Evolutionary conservation across 2,888 invertebrate species (phyloP), one percentile per base, ranked within the genome.

Genomic region (Synergus laeviventris): DNA sequence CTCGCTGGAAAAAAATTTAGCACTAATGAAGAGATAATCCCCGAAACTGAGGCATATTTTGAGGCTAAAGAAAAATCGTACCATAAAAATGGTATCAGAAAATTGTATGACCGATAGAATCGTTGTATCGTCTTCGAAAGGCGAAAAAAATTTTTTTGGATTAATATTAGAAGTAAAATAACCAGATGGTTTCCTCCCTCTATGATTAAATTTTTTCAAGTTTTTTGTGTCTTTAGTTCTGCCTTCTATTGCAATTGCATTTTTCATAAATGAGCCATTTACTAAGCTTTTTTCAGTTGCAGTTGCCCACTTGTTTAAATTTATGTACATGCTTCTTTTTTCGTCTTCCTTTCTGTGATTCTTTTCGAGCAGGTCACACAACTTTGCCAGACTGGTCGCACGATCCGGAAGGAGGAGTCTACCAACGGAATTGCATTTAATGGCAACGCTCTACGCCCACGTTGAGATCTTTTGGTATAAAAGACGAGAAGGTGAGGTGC

Each of bases 361-460:
- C 31, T 76, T 78, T 76, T 79, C 79, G 75, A 61, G 70, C 76
- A 79, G 78, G 74, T 74, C 74, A 74, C 85, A 85, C 84, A 84
- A 87, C 85, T 87, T 84, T 85, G 82, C 80, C 80, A 81, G 83
- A 84, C 82, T 82, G 84, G 81, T 79, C 77, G 79, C 81, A 84
- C 87, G 86, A 87, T 86, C 82, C 87, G 86, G 85, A 87, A 87
- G 86, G 86, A 85, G 86, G 81, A 78, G 81, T 77, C 78, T 74
- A 74, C 75, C 73, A 79, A 75, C 82, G 81, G 86, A 87, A 86
- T 86, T 86, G 85, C 85, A 83, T 81, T 86, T 86, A 86, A 87
- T 87, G 86, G 84, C 83, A 83, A 83, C 81, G 82, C 82, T 83
- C 84, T 81, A 86, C 87, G 86, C 87, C 86, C 86, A 87, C 86